Evolutionary conservation across 2,888 invertebrate species (phyloP).

Genomic region (Chloroclysta siterata): DNA sequence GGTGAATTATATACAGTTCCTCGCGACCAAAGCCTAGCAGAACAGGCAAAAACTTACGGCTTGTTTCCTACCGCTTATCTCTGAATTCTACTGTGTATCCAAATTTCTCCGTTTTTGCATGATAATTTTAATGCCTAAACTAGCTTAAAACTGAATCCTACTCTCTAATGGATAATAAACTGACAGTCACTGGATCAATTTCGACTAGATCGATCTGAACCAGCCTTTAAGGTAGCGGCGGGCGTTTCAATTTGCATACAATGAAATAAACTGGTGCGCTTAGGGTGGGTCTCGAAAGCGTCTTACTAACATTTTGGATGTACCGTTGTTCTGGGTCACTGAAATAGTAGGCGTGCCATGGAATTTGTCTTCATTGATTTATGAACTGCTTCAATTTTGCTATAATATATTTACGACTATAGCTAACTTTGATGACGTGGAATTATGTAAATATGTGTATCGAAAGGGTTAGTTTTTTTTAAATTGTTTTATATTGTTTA

Average conservation of each 20-base stretch:
- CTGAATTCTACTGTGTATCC: too few relatives aligned
- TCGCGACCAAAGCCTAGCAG: too few relatives aligned
- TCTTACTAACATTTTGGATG: slow-evolving; percentile 75
- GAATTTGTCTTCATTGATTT: slow-evolving; percentile 43
- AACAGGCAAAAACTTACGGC: too few relatives aligned
- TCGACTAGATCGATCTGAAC: slow-evolving; percentile 22
- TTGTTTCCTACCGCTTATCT: too few relatives aligned
- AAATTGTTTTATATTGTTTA: too few relatives aligned
- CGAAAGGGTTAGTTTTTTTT: too few relatives aligned
- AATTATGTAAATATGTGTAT: not conserved
- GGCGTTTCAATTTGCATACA: slow-evolving; percentile 76
- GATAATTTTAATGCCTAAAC: not conserved
- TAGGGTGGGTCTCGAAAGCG: slow-evolving; percentile 69
- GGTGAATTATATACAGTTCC: too few relatives aligned
- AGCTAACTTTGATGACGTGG: not conserved
- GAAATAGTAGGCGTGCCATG: slow-evolving; percentile 38
- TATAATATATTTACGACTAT: not conserved
- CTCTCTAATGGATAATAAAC: slow-evolving; percentile 2
- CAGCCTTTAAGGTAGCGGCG: slow-evolving; percentile 66
- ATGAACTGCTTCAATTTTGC: slow-evolving; percentile 18
- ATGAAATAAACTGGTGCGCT: slow-evolving; percentile 66
- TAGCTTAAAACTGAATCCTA: not conserved
- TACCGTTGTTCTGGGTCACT: slow-evolving; percentile 66
- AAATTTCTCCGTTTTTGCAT: slow-evolving; percentile 1
- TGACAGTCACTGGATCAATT: slow-evolving; percentile 12